Base-by-base conservation (phyloP, 92 coral and sea anemone genomes). In the Muricea muricata region DNA sequence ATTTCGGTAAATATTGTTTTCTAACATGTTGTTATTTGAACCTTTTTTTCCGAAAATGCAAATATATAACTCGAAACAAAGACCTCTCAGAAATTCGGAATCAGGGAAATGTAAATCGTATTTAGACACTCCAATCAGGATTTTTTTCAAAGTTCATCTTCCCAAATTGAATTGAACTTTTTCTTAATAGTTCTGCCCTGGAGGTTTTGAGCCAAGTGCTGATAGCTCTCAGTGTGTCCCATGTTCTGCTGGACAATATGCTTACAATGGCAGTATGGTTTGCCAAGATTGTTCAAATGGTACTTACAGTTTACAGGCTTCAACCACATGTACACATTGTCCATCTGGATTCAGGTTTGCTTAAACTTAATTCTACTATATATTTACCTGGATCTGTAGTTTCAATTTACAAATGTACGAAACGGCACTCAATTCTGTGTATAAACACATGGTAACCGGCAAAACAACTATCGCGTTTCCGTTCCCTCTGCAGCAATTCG, bases 331-430 rank as follows among this genome's bases (percentile, higher is more conserved):
- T 45, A 89, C 86, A 5, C 42, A 80, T 45, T 96, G 99, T 83
- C 91, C 92, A 37, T 68, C 58, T 26, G 99, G 98, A 34, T 87
- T 90, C 85, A 94, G 94, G 99, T 96, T 77, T 88, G 99, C 93
- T 45, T 1, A 29, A 31, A 1, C 21, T 60, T 54, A 6, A 17
- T 6, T 54, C 15, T 17, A 0, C 23, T 54, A 15, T n/a, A 23
- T 20, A 54, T 54, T 54, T 7, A 24, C 42, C 9, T 37, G 5
- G 42, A 37, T 37, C 9, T 9, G 42, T 37, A 25, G 20, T 54
- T 17, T n/a, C n/a, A n/a, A n/a, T n/a, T n/a, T n/a, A n/a, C n/a
- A n/a, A n/a, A n/a, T n/a, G n/a, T n/a, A n/a, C n/a, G n/a, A n/a
- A n/a, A n/a, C n/a, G n/a, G n/a, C n/a, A n/a, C n/a, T n/a, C n/a